These are phyloP conservation scores for Lineus longissimus DNA, from an alignment of 1,140 invertebrate genomes.

Conservation along the genomic window DNA sequence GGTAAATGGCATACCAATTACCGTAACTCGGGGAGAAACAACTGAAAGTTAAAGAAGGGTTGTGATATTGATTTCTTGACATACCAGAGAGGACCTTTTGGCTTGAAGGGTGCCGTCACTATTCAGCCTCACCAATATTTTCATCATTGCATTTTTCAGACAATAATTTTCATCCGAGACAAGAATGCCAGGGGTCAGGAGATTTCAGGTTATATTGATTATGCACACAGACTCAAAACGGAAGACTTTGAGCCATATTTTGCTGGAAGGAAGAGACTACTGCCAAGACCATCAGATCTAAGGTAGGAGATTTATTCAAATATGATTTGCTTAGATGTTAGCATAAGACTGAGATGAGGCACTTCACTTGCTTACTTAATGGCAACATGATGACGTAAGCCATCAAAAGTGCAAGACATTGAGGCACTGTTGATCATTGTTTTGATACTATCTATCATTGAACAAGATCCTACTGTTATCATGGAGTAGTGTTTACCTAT, in stretches of 20 bases:
- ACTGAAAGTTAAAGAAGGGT: not conserved
- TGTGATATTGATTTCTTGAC: too few species aligned
- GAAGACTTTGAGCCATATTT: constrained; percentile 74
- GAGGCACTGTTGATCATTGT: not conserved
- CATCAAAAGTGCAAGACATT: too few species aligned
- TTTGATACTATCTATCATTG: too few species aligned
- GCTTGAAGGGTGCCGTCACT: too few species aligned
- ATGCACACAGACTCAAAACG: constrained; percentile 63
- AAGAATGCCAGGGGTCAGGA: constrained; percentile 64
- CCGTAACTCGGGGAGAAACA: not conserved
- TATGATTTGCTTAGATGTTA: not conserved
- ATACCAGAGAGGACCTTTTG: too few species aligned
- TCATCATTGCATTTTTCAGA: constrained; percentile 43
- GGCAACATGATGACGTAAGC: too few species aligned
- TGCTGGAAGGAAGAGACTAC: constrained; percentile 60
- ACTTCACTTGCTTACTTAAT: not conserved
- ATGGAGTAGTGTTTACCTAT: too few species aligned
- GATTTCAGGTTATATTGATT: constrained; percentile 76
- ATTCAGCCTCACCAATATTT: too few species aligned
- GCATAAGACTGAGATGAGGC: not conserved
- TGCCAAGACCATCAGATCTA: constrained; percentile 64
- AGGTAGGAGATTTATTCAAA: constrained; percentile 51
- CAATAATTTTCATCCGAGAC: constrained; percentile 70
- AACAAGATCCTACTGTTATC: too few species aligned
- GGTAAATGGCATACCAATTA: too few species aligned